Conservation (phyloP, 2,113 vertebrate species). For the Carollia perspicillata region DNA sequence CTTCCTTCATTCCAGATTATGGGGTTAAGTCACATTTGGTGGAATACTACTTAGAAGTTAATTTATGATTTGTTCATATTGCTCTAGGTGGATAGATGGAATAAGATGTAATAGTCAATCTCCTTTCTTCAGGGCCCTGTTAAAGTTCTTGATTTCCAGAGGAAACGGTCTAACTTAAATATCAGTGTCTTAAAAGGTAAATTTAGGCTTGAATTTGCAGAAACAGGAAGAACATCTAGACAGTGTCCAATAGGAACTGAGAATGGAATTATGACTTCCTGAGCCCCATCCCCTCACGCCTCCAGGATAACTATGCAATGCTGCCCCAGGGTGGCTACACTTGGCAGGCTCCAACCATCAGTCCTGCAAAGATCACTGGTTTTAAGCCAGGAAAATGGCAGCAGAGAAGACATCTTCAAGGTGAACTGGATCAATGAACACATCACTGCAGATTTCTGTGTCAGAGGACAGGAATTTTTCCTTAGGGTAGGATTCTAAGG, state of each 20-base stretch:
- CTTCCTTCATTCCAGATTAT: not conserved
- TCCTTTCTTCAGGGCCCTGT: not conserved
- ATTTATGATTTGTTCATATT: not conserved
- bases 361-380: not conserved
- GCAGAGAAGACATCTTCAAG: not conserved
- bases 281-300: accelerated
- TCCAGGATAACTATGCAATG: no score
- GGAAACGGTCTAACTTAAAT: not conserved
- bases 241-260: not conserved
- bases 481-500: not conserved
- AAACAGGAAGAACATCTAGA: not conserved
- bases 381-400: not conserved
- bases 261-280: not conserved
- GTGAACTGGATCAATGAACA: not conserved
- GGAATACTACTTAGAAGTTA: not conserved
- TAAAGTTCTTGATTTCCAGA: not conserved
- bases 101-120: not conserved
- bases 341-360: not conserved
- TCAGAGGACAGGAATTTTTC: not conserved
- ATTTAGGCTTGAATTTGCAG: not conserved
- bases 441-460: not conserved
- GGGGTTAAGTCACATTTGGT: not conserved
- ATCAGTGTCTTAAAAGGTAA: not conserved
- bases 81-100: not conserved
- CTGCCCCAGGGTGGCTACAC: accelerated